Conservation (phyloP, 1,140 invertebrate species). For the Pseudachorutes palmiensis region DNA sequence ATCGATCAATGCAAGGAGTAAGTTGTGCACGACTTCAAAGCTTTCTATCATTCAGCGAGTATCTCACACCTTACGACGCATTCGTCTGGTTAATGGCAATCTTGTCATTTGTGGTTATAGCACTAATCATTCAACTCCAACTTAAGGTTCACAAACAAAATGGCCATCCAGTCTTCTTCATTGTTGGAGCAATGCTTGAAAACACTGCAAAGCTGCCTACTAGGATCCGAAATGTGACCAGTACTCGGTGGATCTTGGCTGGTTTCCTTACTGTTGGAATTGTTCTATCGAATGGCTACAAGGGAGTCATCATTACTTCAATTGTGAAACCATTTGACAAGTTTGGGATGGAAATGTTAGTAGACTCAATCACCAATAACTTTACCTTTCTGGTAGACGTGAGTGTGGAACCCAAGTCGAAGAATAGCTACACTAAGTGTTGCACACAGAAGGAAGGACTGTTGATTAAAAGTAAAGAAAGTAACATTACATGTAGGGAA, state of each 20-base stretch:
- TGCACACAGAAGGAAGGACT: background rate
- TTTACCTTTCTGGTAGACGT: background rate
- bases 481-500: too few relatives aligned
- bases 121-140: background rate
- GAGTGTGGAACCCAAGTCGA: background rate
- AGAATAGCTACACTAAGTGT: background rate
- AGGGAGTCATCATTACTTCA: background rate
- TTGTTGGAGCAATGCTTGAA: background rate
- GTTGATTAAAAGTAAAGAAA: background rate
- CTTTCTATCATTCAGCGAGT: background rate
- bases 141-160: background rate
- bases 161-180: background rate
- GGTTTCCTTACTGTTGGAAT: background rate
- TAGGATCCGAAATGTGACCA: background rate
- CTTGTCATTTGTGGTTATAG: background rate
- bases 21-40: background rate
- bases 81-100: background rate
- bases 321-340: background rate
- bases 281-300: background rate
- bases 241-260: background rate
- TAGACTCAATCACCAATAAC: background rate
- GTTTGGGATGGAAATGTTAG: background rate
- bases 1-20: background rate
- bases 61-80: background rate
- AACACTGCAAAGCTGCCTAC: background rate